These are phyloP conservation scores for Cerastis rubricosa DNA, from an alignment of 2,888 invertebrate genomes.

Conservation along the genomic window DNA sequence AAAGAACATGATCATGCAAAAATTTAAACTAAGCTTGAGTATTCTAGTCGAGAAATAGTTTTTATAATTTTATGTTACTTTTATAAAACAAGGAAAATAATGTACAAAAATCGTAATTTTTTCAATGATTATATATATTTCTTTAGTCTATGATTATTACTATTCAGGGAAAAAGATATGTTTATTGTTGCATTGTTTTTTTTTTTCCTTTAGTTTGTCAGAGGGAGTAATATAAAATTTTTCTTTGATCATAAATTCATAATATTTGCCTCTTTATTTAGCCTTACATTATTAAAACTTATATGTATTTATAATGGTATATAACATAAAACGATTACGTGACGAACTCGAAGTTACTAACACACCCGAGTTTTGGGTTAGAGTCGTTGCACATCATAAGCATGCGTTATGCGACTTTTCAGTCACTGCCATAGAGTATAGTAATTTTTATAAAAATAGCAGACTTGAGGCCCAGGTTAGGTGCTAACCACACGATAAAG, in stretches of 20 bases:
- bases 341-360: conserved; percentile 28
- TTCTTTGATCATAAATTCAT: conserved; percentile 9
- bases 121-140: conserved; percentile 6
- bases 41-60: conserved; percentile 38
- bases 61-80: conserved; percentile 7
- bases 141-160: conserved; percentile 6
- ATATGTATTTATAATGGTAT: conserved; percentile 38
- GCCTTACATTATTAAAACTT: conserved; percentile 24
- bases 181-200: neutral
- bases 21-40: conserved; percentile 46
- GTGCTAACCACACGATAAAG: too few relatives aligned
- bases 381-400: neutral
- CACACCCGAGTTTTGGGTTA: conserved; percentile 3
- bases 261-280: conserved; percentile 25
- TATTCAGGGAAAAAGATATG: neutral
- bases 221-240: too few relatives aligned
- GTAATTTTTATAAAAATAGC: too few relatives aligned
- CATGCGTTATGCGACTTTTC: neutral
- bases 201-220: neutral
- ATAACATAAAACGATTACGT: conserved; percentile 29
- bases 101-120: conserved; percentile 23
- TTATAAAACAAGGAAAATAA: conserved; percentile 25
- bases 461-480: too few relatives aligned
- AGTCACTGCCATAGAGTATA: too few relatives aligned
- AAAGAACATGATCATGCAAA: conserved; percentile 9